phyloP scores from a whole-genome alignment of 2,797 vertebrate species.

The Paramormyrops hopkinsi region DNA sequence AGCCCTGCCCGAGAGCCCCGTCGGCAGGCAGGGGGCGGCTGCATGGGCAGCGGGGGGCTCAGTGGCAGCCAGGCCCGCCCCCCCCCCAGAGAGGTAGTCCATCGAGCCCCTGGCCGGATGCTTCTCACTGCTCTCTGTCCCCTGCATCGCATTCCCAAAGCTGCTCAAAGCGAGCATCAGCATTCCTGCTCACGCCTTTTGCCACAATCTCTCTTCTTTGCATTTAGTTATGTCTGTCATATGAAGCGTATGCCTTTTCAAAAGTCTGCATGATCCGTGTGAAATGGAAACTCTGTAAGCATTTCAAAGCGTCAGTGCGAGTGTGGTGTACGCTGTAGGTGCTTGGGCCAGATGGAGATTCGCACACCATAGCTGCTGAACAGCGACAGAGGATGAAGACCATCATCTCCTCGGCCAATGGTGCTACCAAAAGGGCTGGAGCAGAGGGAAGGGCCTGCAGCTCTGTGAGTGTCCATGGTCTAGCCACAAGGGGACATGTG shows the following conservation, averaged over 20 bases:
- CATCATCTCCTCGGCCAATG: conserved; percentile 33
- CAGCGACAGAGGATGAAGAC: conserved; percentile 42
- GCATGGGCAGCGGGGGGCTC: conserved; percentile 25
- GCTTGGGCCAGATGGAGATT: neutral
- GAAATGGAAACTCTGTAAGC: neutral
- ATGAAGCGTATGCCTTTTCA: neutral
- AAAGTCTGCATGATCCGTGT: neutral
- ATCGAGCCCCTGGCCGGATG: neutral
- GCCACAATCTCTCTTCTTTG: neutral
- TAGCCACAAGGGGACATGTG: neutral
- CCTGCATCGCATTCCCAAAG: neutral
- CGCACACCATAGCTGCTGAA: neutral
- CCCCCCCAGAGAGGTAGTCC: conserved; percentile 42
- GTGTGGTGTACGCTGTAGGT: neutral
- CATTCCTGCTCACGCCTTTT: neutral
- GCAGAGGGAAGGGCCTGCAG: conserved; percentile 26
- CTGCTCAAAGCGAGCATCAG: neutral
- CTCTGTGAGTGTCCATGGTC: conserved; percentile 23
- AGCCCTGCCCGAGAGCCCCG: conserved; percentile 13
- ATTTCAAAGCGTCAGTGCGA: neutral
- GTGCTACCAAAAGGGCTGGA: conserved; percentile 43
- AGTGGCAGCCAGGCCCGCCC: conserved; percentile 31
- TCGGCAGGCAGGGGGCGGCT: conserved; percentile 33
- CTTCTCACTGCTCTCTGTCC: neutral
- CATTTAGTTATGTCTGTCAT: neutral